A percentile compares a stretch with the other conserved stretches of the same genome.
phyloP scores from a whole-genome alignment of 1,140 invertebrate genomes.

The Muscidifurax raptorellus region DNA sequence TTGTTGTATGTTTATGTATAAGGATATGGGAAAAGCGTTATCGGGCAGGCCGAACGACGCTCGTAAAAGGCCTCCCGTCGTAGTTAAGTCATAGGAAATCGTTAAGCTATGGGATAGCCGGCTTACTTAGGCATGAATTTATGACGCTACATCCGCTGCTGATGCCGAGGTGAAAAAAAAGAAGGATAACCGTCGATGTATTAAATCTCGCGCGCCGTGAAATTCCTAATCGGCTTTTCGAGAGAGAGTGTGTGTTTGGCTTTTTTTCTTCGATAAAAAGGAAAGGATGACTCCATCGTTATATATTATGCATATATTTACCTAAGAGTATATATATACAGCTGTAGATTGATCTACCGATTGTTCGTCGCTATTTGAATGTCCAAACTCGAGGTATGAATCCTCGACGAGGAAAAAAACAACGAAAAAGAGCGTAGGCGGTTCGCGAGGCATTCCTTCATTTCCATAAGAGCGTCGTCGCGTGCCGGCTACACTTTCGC shows the following conservation, averaged over 20 bases:
- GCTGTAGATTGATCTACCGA: too few species aligned
- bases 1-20: not conserved
- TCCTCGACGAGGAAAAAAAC: too few species aligned
- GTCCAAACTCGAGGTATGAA: not conserved
- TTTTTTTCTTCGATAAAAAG: too few species aligned
- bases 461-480: not conserved
- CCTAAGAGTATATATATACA: too few species aligned
- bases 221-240: slow-evolving; percentile 42
- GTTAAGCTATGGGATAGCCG: not conserved
- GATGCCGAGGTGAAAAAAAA: not conserved
- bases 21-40: not conserved
- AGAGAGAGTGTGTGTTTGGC: not conserved
- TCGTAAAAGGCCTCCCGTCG: slow-evolving; percentile 5
- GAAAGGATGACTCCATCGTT: too few species aligned
- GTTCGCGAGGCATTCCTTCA: too few species aligned
- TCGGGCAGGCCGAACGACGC: not conserved
- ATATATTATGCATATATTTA: not conserved
- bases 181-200: slow-evolving; percentile 14
- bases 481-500: not conserved
- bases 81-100: slow-evolving; percentile 27
- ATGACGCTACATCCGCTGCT: slow-evolving; percentile 7
- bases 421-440: too few species aligned
- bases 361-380: too few species aligned
- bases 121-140: slow-evolving; percentile 20
- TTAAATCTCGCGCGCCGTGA: not conserved